These are phyloP conservation scores for Spinus olivaceus DNA, from an alignment of 2,797 vertebrate species.

Conservation along the genomic window DNA sequence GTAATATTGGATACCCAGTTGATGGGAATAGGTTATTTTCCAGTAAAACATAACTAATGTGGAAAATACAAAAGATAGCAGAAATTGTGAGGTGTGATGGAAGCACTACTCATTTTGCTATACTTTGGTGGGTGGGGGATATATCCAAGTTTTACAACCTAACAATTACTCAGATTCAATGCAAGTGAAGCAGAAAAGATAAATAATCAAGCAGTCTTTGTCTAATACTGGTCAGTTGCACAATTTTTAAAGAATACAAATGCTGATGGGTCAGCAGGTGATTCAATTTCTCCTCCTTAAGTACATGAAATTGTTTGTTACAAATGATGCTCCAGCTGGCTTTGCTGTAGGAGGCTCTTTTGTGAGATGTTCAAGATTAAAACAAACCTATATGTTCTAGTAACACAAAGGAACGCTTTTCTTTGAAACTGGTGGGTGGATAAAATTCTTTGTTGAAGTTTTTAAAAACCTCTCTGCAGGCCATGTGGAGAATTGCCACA, in stretches of 20 bases:
- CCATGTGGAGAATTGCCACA: constrained; percentile 79
- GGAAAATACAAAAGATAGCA: neutral
- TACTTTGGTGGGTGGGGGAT: neutral
- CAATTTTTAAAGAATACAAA: neutral
- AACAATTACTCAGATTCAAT: neutral
- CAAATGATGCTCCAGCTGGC: neutral
- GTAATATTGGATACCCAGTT: neutral
- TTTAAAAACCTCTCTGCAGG: constrained; percentile 70
- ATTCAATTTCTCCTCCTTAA: neutral
- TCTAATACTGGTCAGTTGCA: neutral
- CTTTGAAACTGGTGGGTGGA: constrained; percentile 77
- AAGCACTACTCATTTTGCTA: neutral
- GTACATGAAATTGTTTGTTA: neutral
- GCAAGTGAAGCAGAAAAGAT: neutral
- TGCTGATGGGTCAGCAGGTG: neutral
- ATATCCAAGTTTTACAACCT: neutral
- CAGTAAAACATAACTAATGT: neutral
- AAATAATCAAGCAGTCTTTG: neutral
- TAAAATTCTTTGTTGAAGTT: constrained; percentile 69
- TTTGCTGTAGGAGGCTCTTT: constrained; percentile 16
- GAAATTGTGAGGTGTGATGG: neutral
- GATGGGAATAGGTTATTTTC: neutral
- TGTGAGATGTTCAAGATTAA: constrained; percentile 46
- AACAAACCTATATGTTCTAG: constrained; percentile 73
- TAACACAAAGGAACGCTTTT: constrained; percentile 81